Conservation (phyloP, 2,797 vertebrate genomes). For the Pangasius larnaudii region DNA sequence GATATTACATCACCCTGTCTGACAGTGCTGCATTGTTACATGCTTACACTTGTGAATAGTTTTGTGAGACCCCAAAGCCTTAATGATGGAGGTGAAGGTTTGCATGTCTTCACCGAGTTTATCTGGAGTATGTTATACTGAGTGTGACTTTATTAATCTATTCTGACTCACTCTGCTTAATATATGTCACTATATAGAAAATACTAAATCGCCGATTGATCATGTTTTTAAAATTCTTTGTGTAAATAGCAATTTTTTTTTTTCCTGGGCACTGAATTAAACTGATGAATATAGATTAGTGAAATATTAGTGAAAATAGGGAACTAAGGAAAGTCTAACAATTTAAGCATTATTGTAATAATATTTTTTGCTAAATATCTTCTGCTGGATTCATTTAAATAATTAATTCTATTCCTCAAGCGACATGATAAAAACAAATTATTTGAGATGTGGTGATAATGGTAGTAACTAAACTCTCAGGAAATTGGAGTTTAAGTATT, state of each 20-base stretch:
- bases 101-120: conserved; percentile 22
- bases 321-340: neutral
- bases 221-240: neutral
- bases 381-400: neutral
- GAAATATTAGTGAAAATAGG: neutral
- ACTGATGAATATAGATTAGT: neutral
- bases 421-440: neutral
- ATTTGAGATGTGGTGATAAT: neutral
- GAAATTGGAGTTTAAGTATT: neutral
- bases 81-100: conserved; percentile 34
- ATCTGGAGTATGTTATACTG: neutral
- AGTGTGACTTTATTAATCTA: neutral
- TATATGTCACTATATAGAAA: neutral
- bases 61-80: conserved; percentile 60
- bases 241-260: conserved; percentile 6
- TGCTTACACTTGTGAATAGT: conserved; percentile 41
- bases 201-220: neutral
- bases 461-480: conserved; percentile 24
- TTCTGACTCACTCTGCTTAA: conserved; percentile 19
- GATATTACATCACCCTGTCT: conserved; percentile 38
- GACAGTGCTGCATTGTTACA: conserved; percentile 13
- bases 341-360: conserved; percentile 8
- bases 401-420: neutral
- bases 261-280: conserved; percentile 20
- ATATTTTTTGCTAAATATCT: neutral